Percentiles rank a stretch among this genome's conserved stretches.
Evolutionary conservation across 2,888 invertebrate genomes (phyloP).

Genomic region (Metellina segmentata): DNA sequence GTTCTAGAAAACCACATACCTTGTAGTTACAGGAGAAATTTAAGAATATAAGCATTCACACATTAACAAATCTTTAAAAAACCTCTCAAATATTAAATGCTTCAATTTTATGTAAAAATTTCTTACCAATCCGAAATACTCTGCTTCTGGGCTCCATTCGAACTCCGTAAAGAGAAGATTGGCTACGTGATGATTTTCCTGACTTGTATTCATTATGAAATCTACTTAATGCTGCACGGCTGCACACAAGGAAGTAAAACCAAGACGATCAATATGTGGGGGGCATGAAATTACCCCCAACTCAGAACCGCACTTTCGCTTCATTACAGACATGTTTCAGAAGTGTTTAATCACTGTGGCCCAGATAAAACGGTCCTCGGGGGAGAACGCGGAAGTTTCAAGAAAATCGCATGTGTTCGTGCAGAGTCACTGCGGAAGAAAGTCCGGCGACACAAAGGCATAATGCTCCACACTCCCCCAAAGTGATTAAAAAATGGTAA

Average conservation of each 20-base stretch:
- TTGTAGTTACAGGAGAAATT: too few relatives aligned
- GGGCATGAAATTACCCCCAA: constrained; percentile 27
- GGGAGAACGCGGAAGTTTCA: constrained; percentile 45
- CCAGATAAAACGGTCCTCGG: constrained; percentile 23
- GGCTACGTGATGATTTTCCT: constrained; percentile 12
- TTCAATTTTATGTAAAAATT: too few relatives aligned
- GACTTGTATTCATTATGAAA: constrained; percentile 33
- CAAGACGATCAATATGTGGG: constrained; percentile 35
- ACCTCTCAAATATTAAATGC: too few relatives aligned
- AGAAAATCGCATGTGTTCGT: constrained; percentile 13
- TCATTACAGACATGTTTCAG: constrained; percentile 49
- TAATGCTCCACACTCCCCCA: too few relatives aligned
- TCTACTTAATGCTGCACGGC: constrained; percentile 1
- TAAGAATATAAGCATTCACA: too few relatives aligned
- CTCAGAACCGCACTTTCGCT: constrained; percentile 22
- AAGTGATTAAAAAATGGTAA: too few relatives aligned
- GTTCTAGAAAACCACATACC: too few relatives aligned
- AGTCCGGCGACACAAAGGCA: too few relatives aligned
- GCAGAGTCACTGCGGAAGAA: neutral
- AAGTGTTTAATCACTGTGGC: constrained; percentile 50
- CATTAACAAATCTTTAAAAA: too few relatives aligned
- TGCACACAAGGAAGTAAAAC: constrained; percentile 38
- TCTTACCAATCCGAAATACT: constrained; percentile 54
- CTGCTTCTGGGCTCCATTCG: constrained; percentile 47
- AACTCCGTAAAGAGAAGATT: neutral